Evolutionary conservation across 2,888 invertebrate species (phyloP).

Genomic region (Synergus itoensis): DNA sequence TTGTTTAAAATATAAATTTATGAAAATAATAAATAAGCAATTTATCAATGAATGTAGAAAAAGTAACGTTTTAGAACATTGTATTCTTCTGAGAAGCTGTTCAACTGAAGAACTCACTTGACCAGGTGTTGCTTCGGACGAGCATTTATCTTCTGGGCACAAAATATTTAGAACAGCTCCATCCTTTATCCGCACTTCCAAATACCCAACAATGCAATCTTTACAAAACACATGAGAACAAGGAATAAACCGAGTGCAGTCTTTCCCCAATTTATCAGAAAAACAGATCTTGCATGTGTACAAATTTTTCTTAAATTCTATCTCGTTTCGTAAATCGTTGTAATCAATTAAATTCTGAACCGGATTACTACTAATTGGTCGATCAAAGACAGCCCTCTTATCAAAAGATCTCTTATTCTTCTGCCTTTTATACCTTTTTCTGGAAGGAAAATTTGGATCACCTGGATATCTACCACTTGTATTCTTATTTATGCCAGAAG

Average conservation of each 20-base stretch:
- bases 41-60: not conserved
- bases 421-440: slow-evolving; percentile 32
- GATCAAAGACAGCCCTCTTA: slow-evolving; percentile 54
- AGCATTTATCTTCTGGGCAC: slow-evolving; percentile 62
- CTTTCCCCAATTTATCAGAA: slow-evolving; percentile 52
- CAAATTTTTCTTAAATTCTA: slow-evolving; percentile 54
- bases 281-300: slow-evolving; percentile 65
- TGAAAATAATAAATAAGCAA: not conserved
- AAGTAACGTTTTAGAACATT: not conserved
- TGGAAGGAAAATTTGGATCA: slow-evolving; percentile 8
- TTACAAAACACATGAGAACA: slow-evolving; percentile 64
- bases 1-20: not conserved
- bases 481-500: not conserved
- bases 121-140: slow-evolving; percentile 44
- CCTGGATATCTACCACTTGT: not conserved
- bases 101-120: slow-evolving; percentile 42
- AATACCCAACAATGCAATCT: slow-evolving; percentile 58
- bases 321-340: slow-evolving; percentile 42
- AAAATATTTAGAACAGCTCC: slow-evolving; percentile 47
- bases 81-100: not conserved
- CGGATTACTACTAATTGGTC: slow-evolving; percentile 53
- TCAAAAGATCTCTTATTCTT: slow-evolving; percentile 53
- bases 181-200: slow-evolving; percentile 58
- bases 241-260: slow-evolving; percentile 57
- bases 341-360: slow-evolving; percentile 55